phyloP scores from a whole-genome alignment of 2,113 vertebrate genomes.

The Strigops habroptila region DNA sequence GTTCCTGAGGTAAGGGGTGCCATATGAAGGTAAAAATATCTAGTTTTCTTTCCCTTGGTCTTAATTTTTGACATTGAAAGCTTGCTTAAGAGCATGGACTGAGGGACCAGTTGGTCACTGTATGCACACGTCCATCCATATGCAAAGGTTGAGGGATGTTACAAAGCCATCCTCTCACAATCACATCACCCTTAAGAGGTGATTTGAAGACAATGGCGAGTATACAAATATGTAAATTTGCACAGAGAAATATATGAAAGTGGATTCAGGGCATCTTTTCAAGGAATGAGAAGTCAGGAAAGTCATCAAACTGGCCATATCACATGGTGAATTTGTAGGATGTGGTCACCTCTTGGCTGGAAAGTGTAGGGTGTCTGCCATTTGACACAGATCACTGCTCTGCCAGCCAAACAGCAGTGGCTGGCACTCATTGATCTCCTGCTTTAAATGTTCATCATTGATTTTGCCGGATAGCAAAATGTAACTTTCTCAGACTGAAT shows the following conservation, averaged over 20 bases:
- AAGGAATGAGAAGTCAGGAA: not conserved
- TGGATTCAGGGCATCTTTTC: not conserved
- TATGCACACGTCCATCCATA: rapidly evolving
- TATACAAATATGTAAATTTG: not conserved
- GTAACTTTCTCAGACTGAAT: not conserved
- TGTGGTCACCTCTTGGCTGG: not conserved
- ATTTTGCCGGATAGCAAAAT: not conserved
- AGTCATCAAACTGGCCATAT: not conserved
- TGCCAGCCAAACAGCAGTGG: not conserved
- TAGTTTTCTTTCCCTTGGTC: not conserved
- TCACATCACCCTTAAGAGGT: not conserved
- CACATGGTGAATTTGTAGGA: not conserved
- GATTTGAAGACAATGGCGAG: not conserved
- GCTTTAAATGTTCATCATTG: not conserved
- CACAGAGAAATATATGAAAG: not conserved
- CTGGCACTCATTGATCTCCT: not conserved
- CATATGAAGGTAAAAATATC: not conserved
- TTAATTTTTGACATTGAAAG: not conserved
- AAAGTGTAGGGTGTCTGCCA: not conserved
- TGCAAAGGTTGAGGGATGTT: not conserved
- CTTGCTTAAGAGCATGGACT: not conserved
- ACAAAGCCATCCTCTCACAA: not conserved
- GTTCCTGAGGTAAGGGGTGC: not conserved
- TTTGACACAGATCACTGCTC: not conserved
- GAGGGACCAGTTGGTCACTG: not conserved